Conservation (phyloP, 1,140 invertebrate genomes). For the Trachymyrmex cornetzi region DNA sequence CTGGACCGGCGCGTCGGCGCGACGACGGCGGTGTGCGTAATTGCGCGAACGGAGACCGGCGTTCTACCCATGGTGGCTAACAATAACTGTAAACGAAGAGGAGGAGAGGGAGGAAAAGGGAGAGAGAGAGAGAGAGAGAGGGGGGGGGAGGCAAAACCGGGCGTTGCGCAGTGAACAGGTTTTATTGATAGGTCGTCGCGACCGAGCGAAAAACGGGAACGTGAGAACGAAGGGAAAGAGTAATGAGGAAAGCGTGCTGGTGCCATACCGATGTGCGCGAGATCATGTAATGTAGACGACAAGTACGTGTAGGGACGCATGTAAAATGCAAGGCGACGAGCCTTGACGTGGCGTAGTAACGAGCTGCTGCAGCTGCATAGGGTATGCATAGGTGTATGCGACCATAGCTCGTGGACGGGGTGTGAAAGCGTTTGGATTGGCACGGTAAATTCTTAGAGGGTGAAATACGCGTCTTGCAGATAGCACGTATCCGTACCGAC, state of each 20-base stretch:
- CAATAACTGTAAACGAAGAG: slow-evolving; percentile 40
- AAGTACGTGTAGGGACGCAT: slow-evolving; percentile 76
- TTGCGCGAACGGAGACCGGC: slow-evolving; percentile 21
- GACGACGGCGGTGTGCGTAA: slow-evolving; percentile 20
- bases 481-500: neutral
- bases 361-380: slow-evolving; percentile 70
- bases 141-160: neutral
- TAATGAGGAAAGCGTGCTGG: slow-evolving; percentile 73
- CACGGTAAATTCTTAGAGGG: slow-evolving; percentile 68
- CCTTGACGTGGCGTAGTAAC: slow-evolving; percentile 74
- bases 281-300: slow-evolving; percentile 75
- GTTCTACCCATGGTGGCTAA: slow-evolving; percentile 28
- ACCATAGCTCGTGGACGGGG: slow-evolving; percentile 54
- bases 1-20: slow-evolving; percentile 19
- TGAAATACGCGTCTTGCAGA: slow-evolving; percentile 39
- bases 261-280: slow-evolving; percentile 74
- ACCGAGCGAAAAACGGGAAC: slow-evolving; percentile 69
- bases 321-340: slow-evolving; percentile 77
- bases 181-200: slow-evolving; percentile 73
- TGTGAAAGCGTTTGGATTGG: slow-evolving; percentile 70
- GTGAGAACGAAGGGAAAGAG: slow-evolving; percentile 72
- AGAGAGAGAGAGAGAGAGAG: neutral
- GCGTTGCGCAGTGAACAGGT: slow-evolving; percentile 66
- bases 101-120: no score
- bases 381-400: slow-evolving; percentile 69